Base-by-base conservation (phyloP, 1,140 invertebrate genomes). In the Amyelois transitella region DNA sequence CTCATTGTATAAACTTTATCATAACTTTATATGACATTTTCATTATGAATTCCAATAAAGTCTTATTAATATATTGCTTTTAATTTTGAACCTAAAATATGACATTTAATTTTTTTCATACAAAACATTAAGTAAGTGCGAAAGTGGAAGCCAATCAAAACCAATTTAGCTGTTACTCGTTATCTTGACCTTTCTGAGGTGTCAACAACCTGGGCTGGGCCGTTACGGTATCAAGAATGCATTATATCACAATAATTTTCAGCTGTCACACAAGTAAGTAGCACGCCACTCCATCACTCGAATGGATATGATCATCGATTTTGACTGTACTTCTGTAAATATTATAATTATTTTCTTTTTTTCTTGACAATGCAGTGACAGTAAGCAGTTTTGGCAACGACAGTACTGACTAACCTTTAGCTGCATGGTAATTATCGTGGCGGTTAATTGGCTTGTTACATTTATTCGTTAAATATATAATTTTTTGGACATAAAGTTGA, bases 171-270 rank as follows among this genome's bases (percentile, higher is more conserved):
- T 69, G 43, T 54, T 32, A 43, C 18, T 17, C 14, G 44, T 74
- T 65, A 58, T 68, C 63, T 66, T 77, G 75, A 83, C 79, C 79
- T 82, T 82, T 82, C 51, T 66, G 63, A 57, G 71, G 62, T 82
- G 73, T 80, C 74, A 76, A 77, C 68, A 72, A 72, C 70, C 66
- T 53, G 64, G 58, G 44, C 44, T 55, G 53, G 56, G 54, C 58
- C 55, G 65, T 73, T 74, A 68, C 62, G 59, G 38, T 62, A 69
- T 64, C 58, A 68, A 73, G 66, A 69, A 67, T 69, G 65, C 60
- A 65, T 73, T 63, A 64, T 67, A 51, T 72, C 60, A 61, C 54
- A 52, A 55, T 24, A 38, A 55, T 55, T 55, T 55, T 47, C 53
- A 44, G 12, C 17, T 49, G 45, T 38, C 54, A 56, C 8, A 51